Evolutionary conservation across 1,140 invertebrate genomes (phyloP).

Genomic region (Anagrus nilaparvatae): DNA sequence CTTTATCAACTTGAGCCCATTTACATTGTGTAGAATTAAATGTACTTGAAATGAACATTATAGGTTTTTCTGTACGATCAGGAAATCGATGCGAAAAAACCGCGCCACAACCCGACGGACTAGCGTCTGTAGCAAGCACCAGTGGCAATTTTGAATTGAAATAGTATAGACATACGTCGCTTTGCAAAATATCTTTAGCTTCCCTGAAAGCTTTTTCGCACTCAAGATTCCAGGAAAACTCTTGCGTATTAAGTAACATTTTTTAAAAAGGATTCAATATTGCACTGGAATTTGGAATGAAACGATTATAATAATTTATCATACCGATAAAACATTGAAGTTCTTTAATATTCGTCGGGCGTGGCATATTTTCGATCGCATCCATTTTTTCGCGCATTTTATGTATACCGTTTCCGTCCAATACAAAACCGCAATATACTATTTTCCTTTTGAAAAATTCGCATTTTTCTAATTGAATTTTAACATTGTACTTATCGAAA

Average conservation of each 20-base stretch:
- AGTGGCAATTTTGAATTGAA: background rate
- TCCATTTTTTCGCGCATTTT: slow-evolving; percentile 17
- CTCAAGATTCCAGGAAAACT: background rate
- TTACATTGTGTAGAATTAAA: background rate
- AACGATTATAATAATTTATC: slow-evolving; percentile 22
- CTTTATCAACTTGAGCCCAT: background rate
- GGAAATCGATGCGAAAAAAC: background rate
- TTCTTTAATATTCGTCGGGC: slow-evolving; percentile 18
- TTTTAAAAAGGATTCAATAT: background rate
- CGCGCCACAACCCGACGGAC: background rate
- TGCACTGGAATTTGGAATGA: slow-evolving; percentile 9
- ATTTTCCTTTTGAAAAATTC: slow-evolving; percentile 4
- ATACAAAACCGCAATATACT: slow-evolving; percentile 5
- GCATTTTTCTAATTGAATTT: slow-evolving; percentile 5
- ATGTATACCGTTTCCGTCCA: slow-evolving; percentile 1
- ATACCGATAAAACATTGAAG: slow-evolving; percentile 19
- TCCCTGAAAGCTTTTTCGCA: background rate
- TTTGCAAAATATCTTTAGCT: background rate
- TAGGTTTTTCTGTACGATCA: background rate
- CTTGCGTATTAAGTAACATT: background rate
- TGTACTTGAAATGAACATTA: background rate
- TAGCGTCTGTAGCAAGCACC: background rate
- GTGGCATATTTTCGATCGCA: slow-evolving; percentile 19
- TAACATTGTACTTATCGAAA: background rate
- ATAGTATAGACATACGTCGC: background rate